Conservation (phyloP, 1,140 invertebrate genomes). For the Bombus breviceps region DNA sequence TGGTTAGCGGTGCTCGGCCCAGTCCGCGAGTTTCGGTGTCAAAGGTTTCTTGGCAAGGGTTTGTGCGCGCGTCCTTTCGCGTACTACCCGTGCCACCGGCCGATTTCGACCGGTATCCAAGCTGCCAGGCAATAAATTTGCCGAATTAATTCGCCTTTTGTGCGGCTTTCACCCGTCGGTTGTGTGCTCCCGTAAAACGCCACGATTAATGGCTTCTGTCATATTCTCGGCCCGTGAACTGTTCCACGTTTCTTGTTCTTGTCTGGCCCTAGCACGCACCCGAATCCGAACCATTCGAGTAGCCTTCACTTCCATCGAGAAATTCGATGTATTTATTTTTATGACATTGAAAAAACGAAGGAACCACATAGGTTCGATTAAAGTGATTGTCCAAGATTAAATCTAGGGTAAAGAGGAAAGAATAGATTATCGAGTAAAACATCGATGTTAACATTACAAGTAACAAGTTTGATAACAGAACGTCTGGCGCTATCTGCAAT, state of each 20-base stretch:
- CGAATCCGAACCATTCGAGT: not conserved
- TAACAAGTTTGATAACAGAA: not conserved
- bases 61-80: slow-evolving; percentile 20
- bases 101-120: slow-evolving; percentile 53
- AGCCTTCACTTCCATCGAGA: not conserved
- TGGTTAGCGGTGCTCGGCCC: not conserved
- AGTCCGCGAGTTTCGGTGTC: slow-evolving; percentile 33
- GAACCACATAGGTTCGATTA: not conserved
- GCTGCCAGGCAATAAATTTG: slow-evolving; percentile 76
- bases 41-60: slow-evolving; percentile 52
- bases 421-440: not conserved
- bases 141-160: slow-evolving; percentile 80
- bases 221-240: slow-evolving; percentile 34
- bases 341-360: no score
- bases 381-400: not conserved
- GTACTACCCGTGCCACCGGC: not conserved
- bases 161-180: slow-evolving; percentile 65
- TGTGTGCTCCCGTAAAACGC: slow-evolving; percentile 72
- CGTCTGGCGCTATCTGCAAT: not conserved
- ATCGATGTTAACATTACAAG: no score
- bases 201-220: slow-evolving; percentile 73
- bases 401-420: not conserved
- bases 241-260: slow-evolving; percentile 17
- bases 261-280: not conserved
- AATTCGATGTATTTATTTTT: not conserved